Base-by-base conservation (phyloP, 2,888 invertebrate species). In the Dione vanillae region DNA sequence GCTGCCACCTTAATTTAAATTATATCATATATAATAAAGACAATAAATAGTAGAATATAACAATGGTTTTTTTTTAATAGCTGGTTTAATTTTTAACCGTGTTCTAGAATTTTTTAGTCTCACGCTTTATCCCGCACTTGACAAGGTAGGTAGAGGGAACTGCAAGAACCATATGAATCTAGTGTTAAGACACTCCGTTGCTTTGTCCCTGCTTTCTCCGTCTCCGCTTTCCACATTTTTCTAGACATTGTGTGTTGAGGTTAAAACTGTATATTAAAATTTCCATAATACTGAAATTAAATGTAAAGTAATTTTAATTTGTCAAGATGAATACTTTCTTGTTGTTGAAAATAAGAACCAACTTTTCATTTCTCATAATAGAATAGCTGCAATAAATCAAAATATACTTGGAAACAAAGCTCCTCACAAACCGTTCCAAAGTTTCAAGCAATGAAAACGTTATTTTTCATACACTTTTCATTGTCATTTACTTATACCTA, bases 381-480 rank as follows among this genome's bases (percentile, higher is more conserved):
- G 14, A 20, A 43, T 9, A 43, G 59, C 43, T 43, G 43, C n/a
- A 41, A 62, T 62, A 45, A 62, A 62, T 47, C 49, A 49, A 64
- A 49, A 64, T 37, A 16, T 37, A 16, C 40, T 35, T 45, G 37
- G 19, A 37, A 40, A 49, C 27, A 62, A 68, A 68, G 52, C 61
- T 43, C 43, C 35, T 52, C 45, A 61, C 19, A 67, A 62, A 52
- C 52, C 16, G 9, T 35, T 62, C 8, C 35, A 62, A n/a, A 62
- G 67, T 52, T 54, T 52, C n/a, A 8, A 59, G 27, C 64, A 45
- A 52, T 27, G 16, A 40, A 43, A 43, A 61, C 19, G 11, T 8
- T 8, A 52, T 62, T 62, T 54, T 62, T 54, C 62, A 64, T 47
- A 45, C 40, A 37, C 20, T 45, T 47, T 16, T n/a, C n/a, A n/a